Percentiles rank a stretch among this genome's conserved stretches.
phyloP scores from a whole-genome alignment of 2,888 invertebrate species.

The Nineta flava region DNA sequence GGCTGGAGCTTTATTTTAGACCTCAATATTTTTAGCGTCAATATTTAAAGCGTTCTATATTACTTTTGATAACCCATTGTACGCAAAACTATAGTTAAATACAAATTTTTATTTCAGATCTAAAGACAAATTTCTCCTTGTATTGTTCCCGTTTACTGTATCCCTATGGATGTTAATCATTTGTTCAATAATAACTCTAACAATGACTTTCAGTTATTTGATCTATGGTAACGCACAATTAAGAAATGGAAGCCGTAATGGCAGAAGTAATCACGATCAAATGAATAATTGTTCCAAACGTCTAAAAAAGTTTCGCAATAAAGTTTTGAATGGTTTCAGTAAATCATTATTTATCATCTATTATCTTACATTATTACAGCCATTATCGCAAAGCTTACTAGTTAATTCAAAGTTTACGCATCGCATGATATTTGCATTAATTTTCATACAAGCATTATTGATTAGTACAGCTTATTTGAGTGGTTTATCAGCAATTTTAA shows the following conservation, averaged over 20 bases:
- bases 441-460: constrained; percentile 38
- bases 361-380: not conserved
- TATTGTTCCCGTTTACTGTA: not conserved
- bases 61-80: no score
- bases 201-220: not conserved
- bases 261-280: no score
- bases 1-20: no score
- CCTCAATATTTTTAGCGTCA: no score
- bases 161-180: not conserved
- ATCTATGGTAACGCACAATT: not conserved
- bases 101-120: not conserved
- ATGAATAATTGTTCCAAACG: no score
- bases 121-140: not conserved
- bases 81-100: no score
- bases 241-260: no score
- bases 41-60: no score
- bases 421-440: constrained; percentile 31
- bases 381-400: not conserved
- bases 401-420: constrained; percentile 12
- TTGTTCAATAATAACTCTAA: not conserved
- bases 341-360: not conserved
- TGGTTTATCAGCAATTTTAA: constrained; percentile 37
- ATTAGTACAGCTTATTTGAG: constrained; percentile 47
- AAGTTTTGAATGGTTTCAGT: not conserved
- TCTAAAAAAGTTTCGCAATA: no score